Evolutionary conservation across 2,797 vertebrate genomes (phyloP), one percentile per base, ranked within the genome.

Genomic region (Oreochromis grahami): DNA sequence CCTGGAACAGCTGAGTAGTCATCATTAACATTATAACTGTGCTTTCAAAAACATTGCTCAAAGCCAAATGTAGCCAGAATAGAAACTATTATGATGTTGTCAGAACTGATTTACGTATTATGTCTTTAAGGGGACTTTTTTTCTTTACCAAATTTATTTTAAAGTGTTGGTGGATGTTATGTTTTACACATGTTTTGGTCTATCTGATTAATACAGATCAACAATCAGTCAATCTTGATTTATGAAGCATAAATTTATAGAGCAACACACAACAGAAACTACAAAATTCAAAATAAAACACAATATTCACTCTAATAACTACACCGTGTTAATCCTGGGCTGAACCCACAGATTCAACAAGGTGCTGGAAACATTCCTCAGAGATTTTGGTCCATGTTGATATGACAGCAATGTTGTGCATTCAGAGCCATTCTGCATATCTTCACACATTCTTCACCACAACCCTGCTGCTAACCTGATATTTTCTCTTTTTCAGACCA

Each of bases 311-410:
- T 43, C 12, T 6, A 24, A 15, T 68, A 70, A 43, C 21, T 10
- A 1, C 13, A 24, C 65, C 2, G 26, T 26, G 21, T 43, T 43
- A 68, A 41, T 41, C 7, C 36, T 41, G 12, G 0, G 1, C 17
- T 1, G 3, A 24, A 2, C n/a, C 36, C 36, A 43, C n/a, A 68
- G 13, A 15, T 43, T 68, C 63, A 68, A 43, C 63, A 43, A 68
- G 21, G 21, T 45, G 65, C 65, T 70, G 38, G 38, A 70, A 45
- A 72, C 68, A 70, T 70, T 70, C 41, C 21, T 70, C 65, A 45
- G 41, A 17, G 38, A 70, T 70, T 70, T 70, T 70, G n/a, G n/a
- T 70, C 2, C 38, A 4, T 70, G 21, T 0, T 70, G 38, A 15
- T 41, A 68, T 68, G 63, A 68, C n/a, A 68, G 36, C n/a, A 63